Conservation (phyloP, 2,113 vertebrate species). For the Euleptes europaea region DNA sequence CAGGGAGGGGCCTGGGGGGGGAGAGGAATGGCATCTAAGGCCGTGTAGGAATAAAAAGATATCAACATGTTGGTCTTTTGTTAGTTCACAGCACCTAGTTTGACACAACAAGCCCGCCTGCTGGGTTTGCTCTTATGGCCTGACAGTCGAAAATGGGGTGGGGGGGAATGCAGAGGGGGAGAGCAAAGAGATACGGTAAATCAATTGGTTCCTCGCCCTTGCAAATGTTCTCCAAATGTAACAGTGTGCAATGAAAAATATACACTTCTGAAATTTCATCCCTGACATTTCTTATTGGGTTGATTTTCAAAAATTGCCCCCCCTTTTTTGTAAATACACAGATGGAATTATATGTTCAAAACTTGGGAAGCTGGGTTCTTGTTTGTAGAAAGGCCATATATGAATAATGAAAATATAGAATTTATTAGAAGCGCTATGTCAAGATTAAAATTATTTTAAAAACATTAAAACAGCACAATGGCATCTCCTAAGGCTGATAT, state of each 20-base stretch:
- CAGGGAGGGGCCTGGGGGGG: neutral
- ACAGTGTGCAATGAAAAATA: constrained; percentile 12
- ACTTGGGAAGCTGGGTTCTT: constrained; percentile 51
- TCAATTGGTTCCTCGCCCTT: constrained; percentile 53
- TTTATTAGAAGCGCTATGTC: too few species aligned
- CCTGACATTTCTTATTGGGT: neutral
- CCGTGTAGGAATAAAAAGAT: constrained; percentile 74
- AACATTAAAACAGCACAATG: too few species aligned
- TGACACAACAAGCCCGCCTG: constrained; percentile 74
- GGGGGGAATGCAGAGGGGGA: constrained; percentile 4
- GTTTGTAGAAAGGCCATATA: too few species aligned
- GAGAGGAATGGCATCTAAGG: constrained; percentile 40
- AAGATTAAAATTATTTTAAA: too few species aligned
- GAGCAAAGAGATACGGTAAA: constrained; percentile 34
- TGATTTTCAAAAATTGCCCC: neutral
- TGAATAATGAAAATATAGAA: too few species aligned
- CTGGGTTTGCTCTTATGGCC: constrained; percentile 66
- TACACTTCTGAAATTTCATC: neutral
- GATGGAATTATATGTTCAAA: constrained; percentile 36
- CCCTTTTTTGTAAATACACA: neutral
- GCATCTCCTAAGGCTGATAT: too few species aligned
- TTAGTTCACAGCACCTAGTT: constrained; percentile 72
- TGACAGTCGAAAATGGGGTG: constrained; percentile 56
- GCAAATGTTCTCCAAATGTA: constrained; percentile 51
- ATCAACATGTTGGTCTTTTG: constrained; percentile 73